Evolutionary conservation across 2,888 invertebrate species (phyloP), one percentile per base, ranked within the genome.

Genomic region (Copidosoma aretas): DNA sequence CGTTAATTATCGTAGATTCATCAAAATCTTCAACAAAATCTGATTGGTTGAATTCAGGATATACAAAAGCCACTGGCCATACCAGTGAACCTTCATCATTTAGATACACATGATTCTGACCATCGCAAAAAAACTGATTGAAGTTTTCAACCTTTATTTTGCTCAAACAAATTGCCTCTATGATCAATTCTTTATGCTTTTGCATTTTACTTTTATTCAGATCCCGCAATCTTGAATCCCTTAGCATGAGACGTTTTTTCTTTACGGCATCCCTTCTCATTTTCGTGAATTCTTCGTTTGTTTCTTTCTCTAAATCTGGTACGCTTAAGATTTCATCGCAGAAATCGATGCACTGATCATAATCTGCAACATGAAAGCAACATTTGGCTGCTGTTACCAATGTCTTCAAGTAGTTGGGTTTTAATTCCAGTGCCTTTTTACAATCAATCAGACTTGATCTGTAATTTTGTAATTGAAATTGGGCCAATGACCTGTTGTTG

Each of bases 401-500:
- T 0, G 93, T 92, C 86, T 98, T 97, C 0, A 86, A 81, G 81
- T 97, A 94, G 71, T 90, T 86, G 0, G 91, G 88, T 75, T 93
- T 91, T 56, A 92, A 87, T 77, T 89, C 88, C 24, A 96, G 78
- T 0, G 97, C 95, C 77, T 87, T 86, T 78, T 93, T 89, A 73
- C 94, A 93, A 82, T 98, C 98, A 71, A 85, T 86, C 19, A 96
- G 84, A 14, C 93, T 87, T 2, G 94, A 93, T 75, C 90, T 87
- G 82, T 90, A 92, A 82, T 94, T 95, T 83, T 94, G 90, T 41
- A 98, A 82, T 80, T 92, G 90, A 81, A 88, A 96, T 78, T 98
- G 92, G 0, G 95, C 89, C 0, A 97, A 95, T 1, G 97, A 93
- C 71, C 98, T 88, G 81, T 99, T 99, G 77, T 95, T 95, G 78